phyloP scores from a whole-genome alignment of 1,140 invertebrate genomes.

The Penaeus chinensis region DNA sequence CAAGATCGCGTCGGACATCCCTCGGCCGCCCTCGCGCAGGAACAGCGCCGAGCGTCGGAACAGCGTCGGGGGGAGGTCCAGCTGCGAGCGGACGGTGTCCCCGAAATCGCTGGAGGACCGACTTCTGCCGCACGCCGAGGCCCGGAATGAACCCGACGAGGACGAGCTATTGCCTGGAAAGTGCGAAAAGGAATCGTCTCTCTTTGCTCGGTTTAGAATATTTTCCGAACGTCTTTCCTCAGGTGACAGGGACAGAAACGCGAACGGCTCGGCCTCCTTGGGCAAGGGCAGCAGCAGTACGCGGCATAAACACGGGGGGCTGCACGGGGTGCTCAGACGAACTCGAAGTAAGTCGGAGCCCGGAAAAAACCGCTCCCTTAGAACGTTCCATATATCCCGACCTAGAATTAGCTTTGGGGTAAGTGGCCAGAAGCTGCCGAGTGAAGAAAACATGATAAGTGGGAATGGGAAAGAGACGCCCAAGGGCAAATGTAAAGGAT shows the following conservation, averaged over 20 bases:
- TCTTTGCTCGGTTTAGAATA: conserved; percentile 45
- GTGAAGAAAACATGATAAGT: conserved; percentile 55
- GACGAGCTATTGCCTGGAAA: conserved; percentile 28
- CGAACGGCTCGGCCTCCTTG: conserved; percentile 42
- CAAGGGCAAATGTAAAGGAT: conserved; percentile 19
- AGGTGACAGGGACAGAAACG: conserved; percentile 42
- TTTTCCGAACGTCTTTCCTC: conserved; percentile 53
- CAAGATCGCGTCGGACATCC: conserved; percentile 70
- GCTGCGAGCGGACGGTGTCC: conserved; percentile 47
- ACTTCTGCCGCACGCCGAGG: conserved; percentile 43
- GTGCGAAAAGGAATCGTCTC: conserved; percentile 51
- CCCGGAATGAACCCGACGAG: conserved; percentile 34
- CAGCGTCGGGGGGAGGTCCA: conserved; percentile 41
- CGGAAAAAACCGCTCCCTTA: conserved; percentile 30
- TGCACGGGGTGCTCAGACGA: conserved; percentile 53
- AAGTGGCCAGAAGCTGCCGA: conserved; percentile 35
- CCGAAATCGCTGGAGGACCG: conserved; percentile 51
- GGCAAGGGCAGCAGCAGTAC: conserved; percentile 29
- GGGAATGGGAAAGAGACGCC: conserved; percentile 30
- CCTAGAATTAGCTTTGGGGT: conserved; percentile 57
- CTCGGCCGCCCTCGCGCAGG: conserved; percentile 41
- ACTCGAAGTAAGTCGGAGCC: conserved; percentile 55
- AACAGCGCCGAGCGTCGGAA: conserved; percentile 50
- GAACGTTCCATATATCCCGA: conserved; percentile 54
- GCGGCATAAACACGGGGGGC: conserved; percentile 44